Percentiles rank a stretch among this genome's conserved stretches.
phyloP scores from a whole-genome alignment of 2,797 vertebrate species.

The Urocyon cinereoargenteus region DNA sequence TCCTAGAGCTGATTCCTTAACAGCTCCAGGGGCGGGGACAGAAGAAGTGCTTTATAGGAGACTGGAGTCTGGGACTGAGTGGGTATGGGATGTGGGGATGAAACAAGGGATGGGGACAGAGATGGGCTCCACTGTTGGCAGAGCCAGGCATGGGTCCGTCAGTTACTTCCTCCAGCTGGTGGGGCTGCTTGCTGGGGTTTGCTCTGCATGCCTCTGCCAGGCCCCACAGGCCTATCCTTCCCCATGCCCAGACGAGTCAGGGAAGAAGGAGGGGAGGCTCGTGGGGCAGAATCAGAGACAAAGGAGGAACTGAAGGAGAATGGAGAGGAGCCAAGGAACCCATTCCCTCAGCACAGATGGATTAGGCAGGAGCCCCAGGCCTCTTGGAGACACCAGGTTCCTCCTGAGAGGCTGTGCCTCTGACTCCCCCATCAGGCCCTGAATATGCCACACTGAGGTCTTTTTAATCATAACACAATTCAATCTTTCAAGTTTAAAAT shows the following conservation, averaged over 20 bases:
- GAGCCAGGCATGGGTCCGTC: fast-evolving
- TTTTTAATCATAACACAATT: neutral
- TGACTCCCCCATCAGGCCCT: fast-evolving
- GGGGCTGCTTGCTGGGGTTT: neutral
- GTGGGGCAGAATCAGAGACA: neutral
- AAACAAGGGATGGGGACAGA: fast-evolving
- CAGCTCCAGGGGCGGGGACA: neutral
- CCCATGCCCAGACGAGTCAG: neutral
- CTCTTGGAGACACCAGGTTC: neutral
- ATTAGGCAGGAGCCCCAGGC: neutral
- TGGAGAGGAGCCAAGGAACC: neutral
- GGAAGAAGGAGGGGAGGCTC: neutral
- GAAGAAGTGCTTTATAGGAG: fast-evolving
- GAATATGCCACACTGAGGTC: fast-evolving
- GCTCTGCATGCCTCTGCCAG: fast-evolving
- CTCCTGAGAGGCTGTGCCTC: fast-evolving
- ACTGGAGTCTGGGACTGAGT: neutral
- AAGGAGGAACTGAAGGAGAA: neutral
- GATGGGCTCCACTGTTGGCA: fast-evolving
- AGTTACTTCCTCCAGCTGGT: fast-evolving
- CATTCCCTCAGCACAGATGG: fast-evolving
- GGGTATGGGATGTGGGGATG: neutral
- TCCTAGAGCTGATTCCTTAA: neutral
- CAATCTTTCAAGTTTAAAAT: neutral
- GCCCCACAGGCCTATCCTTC: fast-evolving